phyloP scores from a whole-genome alignment of 2,113 vertebrate species.

The Mola mola region DNA sequence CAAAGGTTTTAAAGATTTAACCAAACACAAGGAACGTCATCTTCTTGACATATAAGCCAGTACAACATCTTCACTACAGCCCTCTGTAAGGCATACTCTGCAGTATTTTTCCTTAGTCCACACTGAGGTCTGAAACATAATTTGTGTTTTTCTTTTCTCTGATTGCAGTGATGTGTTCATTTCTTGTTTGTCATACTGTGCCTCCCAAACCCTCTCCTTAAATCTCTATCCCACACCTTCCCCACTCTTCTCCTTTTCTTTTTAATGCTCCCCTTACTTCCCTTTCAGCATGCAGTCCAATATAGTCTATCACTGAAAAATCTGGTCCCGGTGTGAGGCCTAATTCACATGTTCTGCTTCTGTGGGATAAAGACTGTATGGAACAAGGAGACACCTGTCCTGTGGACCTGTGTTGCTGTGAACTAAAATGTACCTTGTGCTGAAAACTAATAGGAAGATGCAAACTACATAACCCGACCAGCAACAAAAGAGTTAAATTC shows the following conservation, averaged over 20 bases:
- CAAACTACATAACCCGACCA: constrained; percentile 6
- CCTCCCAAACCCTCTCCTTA: neutral
- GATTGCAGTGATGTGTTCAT: too few relatives aligned
- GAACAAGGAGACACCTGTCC: constrained; percentile 26
- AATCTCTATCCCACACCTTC: neutral
- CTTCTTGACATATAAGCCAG: constrained; percentile 26
- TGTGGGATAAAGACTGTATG: constrained; percentile 44
- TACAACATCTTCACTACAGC: constrained; percentile 18
- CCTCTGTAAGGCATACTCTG: constrained; percentile 14
- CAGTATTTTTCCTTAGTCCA: too few relatives aligned
- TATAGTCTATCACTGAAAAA: constrained; percentile 26
- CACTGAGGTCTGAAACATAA: too few relatives aligned
- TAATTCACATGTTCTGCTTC: constrained; percentile 31
- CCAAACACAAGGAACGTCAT: constrained; percentile 34
- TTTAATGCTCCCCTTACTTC: constrained; percentile 16
- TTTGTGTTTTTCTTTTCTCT: too few relatives aligned
- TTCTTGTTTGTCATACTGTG: constrained; percentile 30
- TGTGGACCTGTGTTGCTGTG: constrained; percentile 13
- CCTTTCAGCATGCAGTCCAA: constrained; percentile 28
- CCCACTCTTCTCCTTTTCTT: constrained; percentile 1
- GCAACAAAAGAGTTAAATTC: neutral
- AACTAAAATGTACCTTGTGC: constrained; percentile 38
- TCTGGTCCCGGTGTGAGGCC: constrained; percentile 23
- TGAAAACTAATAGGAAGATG: constrained; percentile 8
- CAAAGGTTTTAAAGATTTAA: constrained; percentile 34